phyloP scores from a whole-genome alignment of 1,140 invertebrate genomes.

The Phymastichus coffea region DNA sequence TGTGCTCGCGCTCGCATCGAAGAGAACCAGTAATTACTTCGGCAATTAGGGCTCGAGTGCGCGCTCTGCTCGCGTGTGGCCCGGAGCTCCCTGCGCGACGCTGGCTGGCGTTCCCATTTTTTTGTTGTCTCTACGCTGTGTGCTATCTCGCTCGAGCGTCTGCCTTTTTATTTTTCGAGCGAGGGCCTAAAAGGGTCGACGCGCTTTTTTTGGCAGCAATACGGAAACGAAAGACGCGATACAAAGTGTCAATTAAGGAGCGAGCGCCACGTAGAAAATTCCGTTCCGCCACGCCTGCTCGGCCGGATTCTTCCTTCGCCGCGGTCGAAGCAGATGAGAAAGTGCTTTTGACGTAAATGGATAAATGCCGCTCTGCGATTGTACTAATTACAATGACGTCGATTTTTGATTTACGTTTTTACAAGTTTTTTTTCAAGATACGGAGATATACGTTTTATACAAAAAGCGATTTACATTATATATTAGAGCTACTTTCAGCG shows the following conservation, averaged over 20 bases:
- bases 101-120: no score
- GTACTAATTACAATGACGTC: no score
- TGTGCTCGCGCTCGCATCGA: no score
- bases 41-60: conserved; percentile 13
- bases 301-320: conserved; percentile 32
- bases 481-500: no score
- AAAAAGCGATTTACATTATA: no score
- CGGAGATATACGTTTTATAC: no score
- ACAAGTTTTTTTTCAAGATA: no score
- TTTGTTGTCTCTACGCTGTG: background rate
- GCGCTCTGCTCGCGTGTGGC: conserved; percentile 13
- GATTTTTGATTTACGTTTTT: no score
- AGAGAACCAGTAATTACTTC: conserved; percentile 26
- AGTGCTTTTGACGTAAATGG: no score
- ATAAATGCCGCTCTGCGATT: no score
- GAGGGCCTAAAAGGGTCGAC: background rate
- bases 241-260: conserved; percentile 48
- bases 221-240: conserved; percentile 34
- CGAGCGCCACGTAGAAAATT: conserved; percentile 34
- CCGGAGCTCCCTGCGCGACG: background rate
- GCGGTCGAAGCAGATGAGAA: no score
- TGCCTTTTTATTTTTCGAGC: background rate
- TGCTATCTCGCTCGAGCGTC: no score
- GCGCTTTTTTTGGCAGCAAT: conserved; percentile 23
- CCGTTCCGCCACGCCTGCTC: conserved; percentile 32